These are phyloP conservation scores for Leptinotarsa lineolata DNA, from an alignment of 1,140 invertebrate genomes.

Conservation along the genomic window DNA sequence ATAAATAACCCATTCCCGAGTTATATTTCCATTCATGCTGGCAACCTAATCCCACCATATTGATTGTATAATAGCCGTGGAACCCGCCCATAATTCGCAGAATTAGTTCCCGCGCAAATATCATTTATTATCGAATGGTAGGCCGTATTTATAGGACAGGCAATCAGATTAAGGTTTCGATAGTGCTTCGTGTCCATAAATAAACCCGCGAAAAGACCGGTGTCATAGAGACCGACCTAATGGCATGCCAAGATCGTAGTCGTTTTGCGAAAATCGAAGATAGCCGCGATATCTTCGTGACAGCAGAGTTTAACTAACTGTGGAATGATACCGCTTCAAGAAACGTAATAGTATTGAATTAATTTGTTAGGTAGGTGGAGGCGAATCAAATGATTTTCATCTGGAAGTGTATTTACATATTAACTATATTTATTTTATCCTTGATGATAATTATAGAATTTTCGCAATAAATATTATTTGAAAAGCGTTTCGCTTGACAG, in stretches of 20 bases:
- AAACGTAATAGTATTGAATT: background rate
- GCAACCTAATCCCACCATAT: background rate
- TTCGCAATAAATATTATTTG: no score
- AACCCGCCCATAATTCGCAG: conserved; percentile 1
- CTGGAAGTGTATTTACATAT: background rate
- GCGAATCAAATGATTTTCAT: background rate
- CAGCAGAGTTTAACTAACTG: background rate
- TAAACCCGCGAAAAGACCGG: background rate
- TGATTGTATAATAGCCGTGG: conserved; percentile 2
- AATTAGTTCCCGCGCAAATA: background rate
- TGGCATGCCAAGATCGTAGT: background rate
- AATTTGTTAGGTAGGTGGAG: background rate
- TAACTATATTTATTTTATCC: no score
- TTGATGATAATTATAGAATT: no score
- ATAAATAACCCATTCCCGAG: background rate
- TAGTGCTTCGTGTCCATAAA: background rate
- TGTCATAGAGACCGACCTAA: background rate
- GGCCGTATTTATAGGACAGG: conserved; percentile 5
- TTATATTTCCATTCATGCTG: background rate
- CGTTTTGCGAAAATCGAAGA: background rate
- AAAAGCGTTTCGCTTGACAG: no score
- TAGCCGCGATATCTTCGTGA: background rate
- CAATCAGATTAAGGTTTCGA: background rate
- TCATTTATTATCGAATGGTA: conserved; percentile 6
- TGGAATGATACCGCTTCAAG: background rate